Percentiles rank a stretch among this genome's conserved stretches.
phyloP scores from a whole-genome alignment of 2,113 vertebrate species.

The Nerophis ophidion region DNA sequence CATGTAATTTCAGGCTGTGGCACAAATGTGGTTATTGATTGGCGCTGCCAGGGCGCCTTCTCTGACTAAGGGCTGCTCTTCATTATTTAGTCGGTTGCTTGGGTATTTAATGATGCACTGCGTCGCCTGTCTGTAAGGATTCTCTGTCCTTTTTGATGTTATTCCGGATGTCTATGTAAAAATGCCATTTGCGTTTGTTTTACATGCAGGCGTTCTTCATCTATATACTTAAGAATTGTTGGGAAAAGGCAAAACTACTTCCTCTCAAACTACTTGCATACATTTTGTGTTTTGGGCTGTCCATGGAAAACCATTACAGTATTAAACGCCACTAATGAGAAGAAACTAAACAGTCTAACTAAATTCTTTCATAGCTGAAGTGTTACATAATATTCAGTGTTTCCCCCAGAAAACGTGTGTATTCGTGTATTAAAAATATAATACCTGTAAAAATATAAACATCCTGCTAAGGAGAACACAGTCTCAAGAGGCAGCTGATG shows the following conservation, averaged over 20 bases:
- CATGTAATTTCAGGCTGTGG: constrained; percentile 21
- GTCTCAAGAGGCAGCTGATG: not conserved
- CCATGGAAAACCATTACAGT: constrained; percentile 39
- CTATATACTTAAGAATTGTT: constrained; percentile 17
- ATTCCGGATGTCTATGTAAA: not conserved
- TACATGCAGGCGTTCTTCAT: constrained; percentile 1
- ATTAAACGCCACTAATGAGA: constrained; percentile 40
- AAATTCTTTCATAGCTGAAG: constrained; percentile 36
- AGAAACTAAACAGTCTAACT: constrained; percentile 39
- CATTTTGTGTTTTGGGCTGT: constrained; percentile 8
- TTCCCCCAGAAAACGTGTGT: no score
- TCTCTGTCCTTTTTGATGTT: constrained; percentile 9
- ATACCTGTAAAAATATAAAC: not conserved
- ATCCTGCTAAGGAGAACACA: not conserved
- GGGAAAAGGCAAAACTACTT: constrained; percentile 20
- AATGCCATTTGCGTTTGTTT: constrained; percentile 2
- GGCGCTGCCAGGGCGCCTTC: constrained; percentile 15
- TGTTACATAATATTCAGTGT: constrained; percentile 25
- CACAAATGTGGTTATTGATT: constrained; percentile 35
- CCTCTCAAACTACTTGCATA: constrained; percentile 8
- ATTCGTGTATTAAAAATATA: not conserved
- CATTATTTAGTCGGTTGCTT: constrained; percentile 31
- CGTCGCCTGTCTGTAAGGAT: not conserved
- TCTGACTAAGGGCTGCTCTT: constrained; percentile 18
- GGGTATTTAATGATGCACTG: constrained; percentile 13